Percentiles rank a stretch among this genome's conserved stretches.
Conservation (phyloP, 2,113 vertebrate genomes). For the Dendropsophus ebraccatus region DNA sequence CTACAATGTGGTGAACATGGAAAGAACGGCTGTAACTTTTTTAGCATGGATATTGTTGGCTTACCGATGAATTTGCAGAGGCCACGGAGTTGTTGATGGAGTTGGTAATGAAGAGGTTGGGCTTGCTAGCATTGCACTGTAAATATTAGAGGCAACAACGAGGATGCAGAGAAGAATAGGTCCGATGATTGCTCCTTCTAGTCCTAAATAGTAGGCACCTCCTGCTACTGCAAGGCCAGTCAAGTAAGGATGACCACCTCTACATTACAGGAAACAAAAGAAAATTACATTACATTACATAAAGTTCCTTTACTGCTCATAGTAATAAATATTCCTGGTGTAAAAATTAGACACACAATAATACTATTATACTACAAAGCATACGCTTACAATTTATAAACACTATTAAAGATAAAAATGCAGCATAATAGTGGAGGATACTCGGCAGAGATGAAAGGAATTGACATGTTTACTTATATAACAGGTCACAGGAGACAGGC, state of each 20-base stretch:
- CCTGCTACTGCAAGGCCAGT: slow-evolving; percentile 95
- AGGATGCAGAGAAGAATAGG: slow-evolving; percentile 97
- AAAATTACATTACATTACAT: background rate
- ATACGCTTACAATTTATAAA: too few species aligned
- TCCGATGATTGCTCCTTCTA: slow-evolving; percentile 97
- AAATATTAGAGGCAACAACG: slow-evolving; percentile 97
- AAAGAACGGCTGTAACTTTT: background rate
- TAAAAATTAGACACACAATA: too few species aligned
- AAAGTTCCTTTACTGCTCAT: background rate
- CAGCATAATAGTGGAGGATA: too few species aligned
- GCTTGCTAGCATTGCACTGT: slow-evolving; percentile 96
- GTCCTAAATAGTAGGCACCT: slow-evolving; percentile 92
- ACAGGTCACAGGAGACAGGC: too few species aligned
- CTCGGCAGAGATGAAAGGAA: too few species aligned
- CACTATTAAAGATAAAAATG: too few species aligned
- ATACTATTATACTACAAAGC: too few species aligned
- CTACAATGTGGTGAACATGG: too few species aligned
- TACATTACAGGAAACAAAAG: slow-evolving; percentile 63
- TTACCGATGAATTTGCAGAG: slow-evolving; percentile 80
- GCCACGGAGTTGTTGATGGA: slow-evolving; percentile 82
- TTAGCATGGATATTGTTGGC: slow-evolving; percentile 17
- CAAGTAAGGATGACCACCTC: slow-evolving; percentile 95
- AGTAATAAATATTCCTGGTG: background rate
- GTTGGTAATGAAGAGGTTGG: slow-evolving; percentile 86
- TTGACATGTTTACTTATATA: too few species aligned